A percentile compares a stretch with the other conserved stretches of the same genome.
These are phyloP conservation scores for Drosophila burlai DNA, from an alignment of 1,140 invertebrate species.

Conservation along the genomic window DNA sequence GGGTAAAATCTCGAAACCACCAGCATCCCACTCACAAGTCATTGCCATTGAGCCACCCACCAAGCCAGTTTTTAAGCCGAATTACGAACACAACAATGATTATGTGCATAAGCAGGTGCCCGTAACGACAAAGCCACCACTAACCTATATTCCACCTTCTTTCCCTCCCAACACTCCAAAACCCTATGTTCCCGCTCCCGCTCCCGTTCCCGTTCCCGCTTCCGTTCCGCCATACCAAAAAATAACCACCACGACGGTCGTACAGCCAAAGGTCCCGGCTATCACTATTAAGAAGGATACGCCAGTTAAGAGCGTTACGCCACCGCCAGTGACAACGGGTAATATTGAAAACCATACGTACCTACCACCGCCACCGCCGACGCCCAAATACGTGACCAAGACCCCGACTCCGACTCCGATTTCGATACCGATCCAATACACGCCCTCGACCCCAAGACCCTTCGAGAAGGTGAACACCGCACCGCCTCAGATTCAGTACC, in stretches of 20 bases:
- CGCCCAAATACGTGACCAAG: slow-evolving; percentile 43
- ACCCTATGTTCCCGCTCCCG: slow-evolving; percentile 65
- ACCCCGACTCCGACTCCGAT: slow-evolving; percentile 13
- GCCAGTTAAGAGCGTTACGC: slow-evolving; percentile 67
- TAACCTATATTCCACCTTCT: slow-evolving; percentile 84
- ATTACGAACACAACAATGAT: slow-evolving; percentile 75
- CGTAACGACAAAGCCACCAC: slow-evolving; percentile 61
- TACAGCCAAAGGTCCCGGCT: slow-evolving; percentile 79
- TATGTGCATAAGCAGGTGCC: slow-evolving; percentile 66
- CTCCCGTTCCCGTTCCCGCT: slow-evolving; percentile 62
- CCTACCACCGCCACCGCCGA: slow-evolving; percentile 38
- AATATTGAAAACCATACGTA: slow-evolving; percentile 70
- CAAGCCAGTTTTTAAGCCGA: slow-evolving; percentile 60
- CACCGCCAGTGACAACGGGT: slow-evolving; percentile 66
- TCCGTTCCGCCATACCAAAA: slow-evolving; percentile 60
- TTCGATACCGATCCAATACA: slow-evolving; percentile 14
- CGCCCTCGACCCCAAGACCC: slow-evolving; percentile 55
- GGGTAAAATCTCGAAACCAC: slow-evolving; percentile 68
- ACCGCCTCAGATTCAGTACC: slow-evolving; percentile 51
- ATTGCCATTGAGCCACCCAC: slow-evolving; percentile 56
- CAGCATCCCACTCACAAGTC: slow-evolving; percentile 56
- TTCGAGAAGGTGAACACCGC: slow-evolving; percentile 40
- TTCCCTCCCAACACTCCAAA: slow-evolving; percentile 57
- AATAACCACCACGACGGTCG: slow-evolving; percentile 56
- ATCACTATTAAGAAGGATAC: slow-evolving; percentile 79